Evolutionary conservation across 2,797 vertebrate genomes (phyloP).

Genomic region (Echiichthys vipera): DNA sequence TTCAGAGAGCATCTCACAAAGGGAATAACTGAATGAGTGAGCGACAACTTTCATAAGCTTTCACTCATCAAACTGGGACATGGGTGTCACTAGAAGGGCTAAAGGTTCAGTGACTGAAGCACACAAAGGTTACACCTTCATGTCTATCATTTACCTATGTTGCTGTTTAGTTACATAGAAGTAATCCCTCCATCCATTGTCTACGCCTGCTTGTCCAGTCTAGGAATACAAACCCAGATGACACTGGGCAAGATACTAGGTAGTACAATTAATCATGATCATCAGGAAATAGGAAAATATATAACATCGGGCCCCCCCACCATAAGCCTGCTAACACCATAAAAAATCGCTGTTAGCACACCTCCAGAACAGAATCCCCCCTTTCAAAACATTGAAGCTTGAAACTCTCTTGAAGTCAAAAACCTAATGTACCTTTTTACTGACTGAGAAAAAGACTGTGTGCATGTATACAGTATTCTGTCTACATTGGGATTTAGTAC

Average conservation of each 20-base stretch:
- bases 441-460: too few species aligned
- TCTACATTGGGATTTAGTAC: too few species aligned
- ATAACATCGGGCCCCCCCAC: too few species aligned
- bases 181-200: neutral
- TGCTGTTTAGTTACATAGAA: neutral
- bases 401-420: too few species aligned
- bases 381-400: too few species aligned
- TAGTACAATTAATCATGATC: neutral
- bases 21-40: slow-evolving; percentile 62
- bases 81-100: slow-evolving; percentile 11
- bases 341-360: too few species aligned
- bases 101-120: neutral
- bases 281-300: too few species aligned
- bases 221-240: neutral
- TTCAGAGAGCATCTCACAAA: slow-evolving; percentile 63
- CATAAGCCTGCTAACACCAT: too few species aligned
- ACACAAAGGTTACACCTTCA: neutral
- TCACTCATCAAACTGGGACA: slow-evolving; percentile 32
- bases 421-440: too few species aligned
- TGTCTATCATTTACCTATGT: neutral
- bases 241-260: neutral
- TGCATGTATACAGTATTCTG: too few species aligned
- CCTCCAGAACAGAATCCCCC: too few species aligned
- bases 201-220: neutral
- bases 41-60: slow-evolving; percentile 57